phyloP scores from a whole-genome alignment of 2,888 invertebrate species.

The Scaeva pyrastri region DNA sequence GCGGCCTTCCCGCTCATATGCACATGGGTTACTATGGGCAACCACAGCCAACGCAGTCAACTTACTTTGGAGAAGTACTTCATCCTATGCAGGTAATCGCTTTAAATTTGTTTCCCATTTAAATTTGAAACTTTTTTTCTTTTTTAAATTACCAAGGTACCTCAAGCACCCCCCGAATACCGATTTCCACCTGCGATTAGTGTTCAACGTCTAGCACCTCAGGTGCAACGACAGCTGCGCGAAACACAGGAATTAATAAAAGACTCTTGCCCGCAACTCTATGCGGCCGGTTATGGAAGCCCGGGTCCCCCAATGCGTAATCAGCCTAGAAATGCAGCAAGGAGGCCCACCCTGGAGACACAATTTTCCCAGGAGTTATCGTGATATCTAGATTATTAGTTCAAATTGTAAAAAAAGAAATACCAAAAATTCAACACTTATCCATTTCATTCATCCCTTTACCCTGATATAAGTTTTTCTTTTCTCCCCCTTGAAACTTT shows the following conservation, averaged over 20 bases:
- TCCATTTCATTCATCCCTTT: constrained; percentile 50
- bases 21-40: constrained; percentile 83
- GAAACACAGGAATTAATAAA: constrained; percentile 84
- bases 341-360: constrained; percentile 84
- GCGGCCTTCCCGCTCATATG: constrained; percentile 78
- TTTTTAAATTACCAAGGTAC: constrained; percentile 71
- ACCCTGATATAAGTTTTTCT: not conserved
- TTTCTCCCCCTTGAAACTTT: constrained; percentile 41
- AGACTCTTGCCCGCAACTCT: constrained; percentile 84
- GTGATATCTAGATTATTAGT: constrained; percentile 84
- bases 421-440: constrained; percentile 54
- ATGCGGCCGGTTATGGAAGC: constrained; percentile 84
- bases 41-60: constrained; percentile 79
- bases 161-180: constrained; percentile 82
- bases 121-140: too few relatives aligned
- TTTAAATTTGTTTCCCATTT: not conserved
- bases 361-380: constrained; percentile 85
- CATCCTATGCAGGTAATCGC: constrained; percentile 82
- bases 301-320: constrained; percentile 84
- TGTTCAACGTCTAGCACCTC: constrained; percentile 84
- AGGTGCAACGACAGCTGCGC: constrained; percentile 84
- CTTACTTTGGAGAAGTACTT: constrained; percentile 83
- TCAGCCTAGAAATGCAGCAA: constrained; percentile 82
- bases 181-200: constrained; percentile 84
- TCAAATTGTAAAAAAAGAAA: constrained; percentile 75